Percentiles rank a stretch among this genome's conserved stretches.
Evolutionary conservation across 2,888 invertebrate genomes (phyloP).

Genomic region (Pristionchus exspectatus): DNA sequence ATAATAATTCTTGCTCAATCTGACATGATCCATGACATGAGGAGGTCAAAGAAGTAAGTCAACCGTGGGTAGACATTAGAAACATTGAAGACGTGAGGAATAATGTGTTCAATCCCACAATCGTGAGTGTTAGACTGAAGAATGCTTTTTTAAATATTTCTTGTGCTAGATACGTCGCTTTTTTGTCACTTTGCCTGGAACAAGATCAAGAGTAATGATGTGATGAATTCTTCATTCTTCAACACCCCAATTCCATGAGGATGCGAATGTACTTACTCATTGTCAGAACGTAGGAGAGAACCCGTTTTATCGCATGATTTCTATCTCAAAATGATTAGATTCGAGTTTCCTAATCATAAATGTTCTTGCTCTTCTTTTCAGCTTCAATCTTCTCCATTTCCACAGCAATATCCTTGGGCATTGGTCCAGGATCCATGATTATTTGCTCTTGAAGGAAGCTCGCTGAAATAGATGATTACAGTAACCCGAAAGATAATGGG

Average conservation of each 20-base stretch:
- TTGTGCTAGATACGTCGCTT: no score
- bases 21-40: background rate
- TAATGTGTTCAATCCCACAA: background rate
- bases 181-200: no score
- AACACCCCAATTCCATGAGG: background rate
- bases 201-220: no score
- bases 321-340: background rate
- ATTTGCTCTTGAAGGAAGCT: conserved; percentile 39
- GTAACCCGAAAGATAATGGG: background rate
- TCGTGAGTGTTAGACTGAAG: no score
- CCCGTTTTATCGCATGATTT: conserved; percentile 12
- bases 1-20: background rate
- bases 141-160: no score
- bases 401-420: conserved; percentile 45
- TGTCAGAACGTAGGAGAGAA: background rate
- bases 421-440: conserved; percentile 50
- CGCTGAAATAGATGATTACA: conserved; percentile 8
- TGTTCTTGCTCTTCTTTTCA: conserved; percentile 16
- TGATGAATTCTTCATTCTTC: no score
- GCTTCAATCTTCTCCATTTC: conserved; percentile 43
- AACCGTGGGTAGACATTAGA: background rate
- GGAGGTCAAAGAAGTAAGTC: conserved; percentile 25
- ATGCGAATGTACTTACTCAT: background rate
- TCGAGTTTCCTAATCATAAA: background rate
- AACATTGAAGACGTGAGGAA: background rate